Evolutionary conservation across 2,888 invertebrate species (phyloP).

Genomic region (Campoplex capitator): DNA sequence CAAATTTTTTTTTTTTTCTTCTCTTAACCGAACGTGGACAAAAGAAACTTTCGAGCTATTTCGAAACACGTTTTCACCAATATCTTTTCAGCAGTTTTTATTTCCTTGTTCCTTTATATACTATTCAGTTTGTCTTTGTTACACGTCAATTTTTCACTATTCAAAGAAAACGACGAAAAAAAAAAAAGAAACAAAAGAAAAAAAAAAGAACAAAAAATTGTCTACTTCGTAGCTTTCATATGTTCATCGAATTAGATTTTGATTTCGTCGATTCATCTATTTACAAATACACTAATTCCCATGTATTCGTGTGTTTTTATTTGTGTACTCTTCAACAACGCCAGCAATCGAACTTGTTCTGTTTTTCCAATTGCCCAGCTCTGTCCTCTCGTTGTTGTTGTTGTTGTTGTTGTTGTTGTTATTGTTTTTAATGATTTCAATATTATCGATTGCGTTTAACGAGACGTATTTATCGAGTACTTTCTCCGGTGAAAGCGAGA

Average conservation of each 20-base stretch:
- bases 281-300: conserved; percentile 39
- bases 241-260: conserved; percentile 39
- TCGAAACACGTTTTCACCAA: conserved; percentile 8
- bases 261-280: conserved; percentile 42
- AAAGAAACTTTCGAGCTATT: conserved; percentile 30
- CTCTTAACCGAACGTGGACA: conserved; percentile 55
- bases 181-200: background rate
- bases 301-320: conserved; percentile 14
- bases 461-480: conserved; percentile 4
- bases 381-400: conserved; percentile 15
- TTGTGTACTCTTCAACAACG: conserved; percentile 41
- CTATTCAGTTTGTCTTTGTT: conserved; percentile 12
- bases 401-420: background rate
- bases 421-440: conserved; percentile 18
- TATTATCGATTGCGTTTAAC: conserved; percentile 19
- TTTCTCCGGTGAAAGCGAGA: conserved; percentile 47
- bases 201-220: background rate
- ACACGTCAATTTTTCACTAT: conserved; percentile 44
- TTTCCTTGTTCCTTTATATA: conserved; percentile 1
- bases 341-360: conserved; percentile 45
- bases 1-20: conserved; percentile 40
- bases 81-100: background rate
- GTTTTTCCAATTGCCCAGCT: conserved; percentile 16
- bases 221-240: conserved; percentile 24
- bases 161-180: background rate